These are phyloP conservation scores for Dipodomys spectabilis DNA, from an alignment of 2,113 vertebrate species.

Conservation along the genomic window DNA sequence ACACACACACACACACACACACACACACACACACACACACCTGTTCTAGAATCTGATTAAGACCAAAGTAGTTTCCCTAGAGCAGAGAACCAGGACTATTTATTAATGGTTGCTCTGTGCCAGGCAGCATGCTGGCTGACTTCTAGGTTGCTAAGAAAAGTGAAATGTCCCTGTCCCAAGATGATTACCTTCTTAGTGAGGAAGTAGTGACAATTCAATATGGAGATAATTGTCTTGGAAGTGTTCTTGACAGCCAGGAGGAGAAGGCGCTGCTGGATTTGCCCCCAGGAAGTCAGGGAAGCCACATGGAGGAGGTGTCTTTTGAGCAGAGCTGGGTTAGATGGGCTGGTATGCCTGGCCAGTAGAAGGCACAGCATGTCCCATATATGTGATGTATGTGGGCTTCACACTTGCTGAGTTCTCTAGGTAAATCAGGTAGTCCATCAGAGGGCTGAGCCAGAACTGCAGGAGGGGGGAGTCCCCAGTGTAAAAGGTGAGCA, in stretches of 20 bases:
- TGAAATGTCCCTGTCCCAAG: too few species aligned
- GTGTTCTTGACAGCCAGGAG: not conserved
- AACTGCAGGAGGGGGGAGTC: not conserved
- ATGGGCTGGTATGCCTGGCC: not conserved
- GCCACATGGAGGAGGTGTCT: too few species aligned
- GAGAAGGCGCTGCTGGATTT: not conserved
- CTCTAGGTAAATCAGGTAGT: fast-evolving
- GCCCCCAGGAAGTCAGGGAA: not conserved
- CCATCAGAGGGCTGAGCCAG: fast-evolving
- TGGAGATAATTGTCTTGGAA: not conserved
- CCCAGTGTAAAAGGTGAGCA: fast-evolving
- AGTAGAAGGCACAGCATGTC: not conserved
- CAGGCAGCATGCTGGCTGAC: not conserved
- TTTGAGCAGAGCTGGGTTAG: not conserved
- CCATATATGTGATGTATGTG: too few species aligned
- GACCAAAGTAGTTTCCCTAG: not conserved
- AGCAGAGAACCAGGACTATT: not conserved
- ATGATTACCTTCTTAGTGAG: not conserved
- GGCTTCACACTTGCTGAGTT: not conserved
- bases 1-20: too few species aligned
- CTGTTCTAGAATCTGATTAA: not conserved
- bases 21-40: too few species aligned
- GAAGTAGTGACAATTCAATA: not conserved
- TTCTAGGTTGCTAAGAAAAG: not conserved
- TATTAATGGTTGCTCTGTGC: not conserved